Base-by-base conservation (phyloP, 2,888 invertebrate species). In the Empis livida region DNA sequence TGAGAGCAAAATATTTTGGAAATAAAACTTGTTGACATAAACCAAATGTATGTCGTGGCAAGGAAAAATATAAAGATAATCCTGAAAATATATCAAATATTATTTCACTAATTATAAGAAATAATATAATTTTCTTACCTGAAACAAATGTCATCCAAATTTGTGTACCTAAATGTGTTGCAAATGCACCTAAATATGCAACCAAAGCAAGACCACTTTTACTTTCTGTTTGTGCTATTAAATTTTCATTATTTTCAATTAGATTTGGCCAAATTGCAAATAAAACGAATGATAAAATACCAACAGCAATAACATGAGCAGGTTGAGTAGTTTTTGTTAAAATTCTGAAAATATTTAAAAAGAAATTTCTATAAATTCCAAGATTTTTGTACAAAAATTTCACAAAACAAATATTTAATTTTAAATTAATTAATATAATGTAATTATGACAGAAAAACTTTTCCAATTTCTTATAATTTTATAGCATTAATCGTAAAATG, bases 91-190 rank as follows among this genome's bases (percentile, higher is more conserved):
- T 14, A 14, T 39, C 15, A 43, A 37, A 15, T 5, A 13, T 32
- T 31, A 10, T 8, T 39, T 45, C 30, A 11, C 27, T 20, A 39
- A 10, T 20, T 10, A n/a, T n/a, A 32, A 23, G 45, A 14, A 15
- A 47, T 10, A 32, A 44, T 14, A 10, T 31, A 27, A 31, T 2
- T 14, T 11, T 48, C 57, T 59, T 66, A 87, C 87, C 87, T 61
- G 91, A 91, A 32, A 92, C 77, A 61, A 92, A 85, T 11, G 91
- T 90, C 87, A 92, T 92, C 92, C 92, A 92, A 54, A 91, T 78
- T 71, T 92, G 91, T 16, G 88, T 77, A 31, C 92, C 92, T 56
- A 89, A 80, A 65, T 91, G 89, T 48, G 80, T 78, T 52, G 85
- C 82, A 56, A 91, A 85, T 10, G 85, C 79, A 1, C 78, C 78